Evolutionary conservation across 2,113 vertebrate genomes (phyloP).

Genomic region (Apodemus sylvaticus): DNA sequence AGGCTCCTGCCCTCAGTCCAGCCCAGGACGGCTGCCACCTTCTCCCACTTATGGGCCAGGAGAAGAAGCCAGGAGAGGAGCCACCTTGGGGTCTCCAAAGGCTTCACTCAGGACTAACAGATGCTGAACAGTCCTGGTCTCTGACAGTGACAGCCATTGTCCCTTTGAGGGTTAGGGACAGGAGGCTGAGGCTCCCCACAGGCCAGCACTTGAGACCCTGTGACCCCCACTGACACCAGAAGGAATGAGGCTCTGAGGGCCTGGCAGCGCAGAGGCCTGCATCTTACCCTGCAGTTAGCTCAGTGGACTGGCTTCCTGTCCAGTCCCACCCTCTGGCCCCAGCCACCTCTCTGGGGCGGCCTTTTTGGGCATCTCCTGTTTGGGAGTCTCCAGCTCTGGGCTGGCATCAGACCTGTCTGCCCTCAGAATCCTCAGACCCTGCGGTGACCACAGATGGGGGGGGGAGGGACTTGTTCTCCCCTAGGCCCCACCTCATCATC

Average conservation of each 20-base stretch:
- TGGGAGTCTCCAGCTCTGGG: neutral
- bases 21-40: neutral
- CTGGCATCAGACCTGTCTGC: neutral
- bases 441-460: neutral
- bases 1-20: neutral
- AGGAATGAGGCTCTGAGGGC: neutral
- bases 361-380: neutral
- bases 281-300: too few species aligned
- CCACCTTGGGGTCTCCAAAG: neutral
- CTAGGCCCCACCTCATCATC: too few species aligned
- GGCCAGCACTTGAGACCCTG: neutral
- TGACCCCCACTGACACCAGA: neutral
- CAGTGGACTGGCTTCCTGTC: neutral
- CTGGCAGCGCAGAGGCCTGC: neutral
- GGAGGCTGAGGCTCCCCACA: neutral
- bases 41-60: neutral
- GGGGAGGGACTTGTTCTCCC: neutral
- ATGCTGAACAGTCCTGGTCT: neutral
- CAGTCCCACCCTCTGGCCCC: neutral
- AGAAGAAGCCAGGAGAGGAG: neutral
- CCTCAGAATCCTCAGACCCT: neutral
- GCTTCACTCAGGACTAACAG: neutral
- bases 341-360: too few species aligned
- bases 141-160: neutral
- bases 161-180: neutral